Evolutionary conservation across 2,888 invertebrate genomes (phyloP), one percentile per base, ranked within the genome.

Genomic region (Lacanobia oleracea): DNA sequence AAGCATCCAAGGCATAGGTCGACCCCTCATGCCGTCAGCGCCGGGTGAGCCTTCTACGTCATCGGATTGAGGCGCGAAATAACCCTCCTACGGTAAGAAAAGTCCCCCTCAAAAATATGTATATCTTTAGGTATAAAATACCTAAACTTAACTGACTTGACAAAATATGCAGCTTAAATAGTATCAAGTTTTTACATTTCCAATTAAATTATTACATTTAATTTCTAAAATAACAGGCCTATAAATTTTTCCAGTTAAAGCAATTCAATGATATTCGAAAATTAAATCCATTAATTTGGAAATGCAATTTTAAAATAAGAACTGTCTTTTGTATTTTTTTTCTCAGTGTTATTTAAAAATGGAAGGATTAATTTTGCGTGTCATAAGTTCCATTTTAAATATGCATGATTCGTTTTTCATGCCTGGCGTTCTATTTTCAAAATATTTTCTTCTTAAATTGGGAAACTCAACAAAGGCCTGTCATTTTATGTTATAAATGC

Each of bases 1-100:
- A 37, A 91, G 84, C 91, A 91, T 91, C 91, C 91, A 91, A 83
- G 91, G 91, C 91, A 91, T 91, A 43, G 91, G 88, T 74, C 91
- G 85, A 64, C 87, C 88, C 74, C 91, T 86, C 79, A 85, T 80
- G 62, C 86, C 88, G 64, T 91, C 91, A 6, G 87, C 86, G 66
- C 79, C 76, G 57, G 89, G 83, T 50, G 89, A 84, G 40, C 87
- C 85, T 60, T 89, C 89, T 77, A 86, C 75, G 75, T 89, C 91
- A 82, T 90, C 91, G 50, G 87, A 81, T 65, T 90, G 89, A 61
- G 86, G 87, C 77, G 88, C 89, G 87, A 91, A 91, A 89, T 91
- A 89, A 86, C 91, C 87, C 77, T 91, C 91, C 91, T 91, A 91
- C 53, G 85, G 70, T 82, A 83, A 89, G 89, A 87, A 88, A 88